Conservation (phyloP, 2,888 invertebrate species). For the Unio pictorum region DNA sequence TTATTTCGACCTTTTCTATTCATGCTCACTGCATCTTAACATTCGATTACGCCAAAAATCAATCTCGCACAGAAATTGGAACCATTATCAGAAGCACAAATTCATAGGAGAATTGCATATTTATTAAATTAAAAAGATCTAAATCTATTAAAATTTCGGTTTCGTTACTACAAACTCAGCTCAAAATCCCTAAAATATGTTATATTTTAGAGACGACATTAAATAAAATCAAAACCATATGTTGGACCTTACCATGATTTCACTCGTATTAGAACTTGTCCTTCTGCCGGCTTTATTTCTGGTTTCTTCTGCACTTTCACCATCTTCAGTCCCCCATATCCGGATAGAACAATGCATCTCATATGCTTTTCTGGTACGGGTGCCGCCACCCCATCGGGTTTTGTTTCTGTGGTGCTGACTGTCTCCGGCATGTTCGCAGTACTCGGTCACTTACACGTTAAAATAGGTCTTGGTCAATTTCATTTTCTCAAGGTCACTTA, state of each 20-base stretch:
- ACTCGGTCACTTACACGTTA: no score
- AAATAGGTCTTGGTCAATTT: no score
- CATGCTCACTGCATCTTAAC: no score
- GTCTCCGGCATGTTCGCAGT: constrained; percentile 40
- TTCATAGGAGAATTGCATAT: no score
- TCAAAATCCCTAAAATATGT: neutral
- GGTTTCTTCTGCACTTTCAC: constrained; percentile 87
- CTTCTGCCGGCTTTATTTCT: constrained; percentile 77
- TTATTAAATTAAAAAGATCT: no score
- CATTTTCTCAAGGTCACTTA: no score
- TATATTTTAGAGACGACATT: no score
- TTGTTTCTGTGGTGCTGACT: constrained; percentile 15
- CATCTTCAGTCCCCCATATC: constrained; percentile 89
- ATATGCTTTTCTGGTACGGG: constrained; percentile 80
- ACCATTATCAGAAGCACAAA: no score
- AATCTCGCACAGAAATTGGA: no score
- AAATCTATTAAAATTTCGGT: no score
- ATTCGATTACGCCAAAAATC: no score
- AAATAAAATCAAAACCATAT: constrained; percentile 13
- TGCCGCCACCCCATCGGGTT: constrained; percentile 63
- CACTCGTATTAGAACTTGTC: constrained; percentile 84
- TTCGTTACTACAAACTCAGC: neutral
- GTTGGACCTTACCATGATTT: constrained; percentile 85
- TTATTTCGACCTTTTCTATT: no score
- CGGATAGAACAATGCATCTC: constrained; percentile 87